These are phyloP conservation scores for Cataglyphis altisquamis DNA, from an alignment of 2,888 invertebrate species.

Conservation along the genomic window DNA sequence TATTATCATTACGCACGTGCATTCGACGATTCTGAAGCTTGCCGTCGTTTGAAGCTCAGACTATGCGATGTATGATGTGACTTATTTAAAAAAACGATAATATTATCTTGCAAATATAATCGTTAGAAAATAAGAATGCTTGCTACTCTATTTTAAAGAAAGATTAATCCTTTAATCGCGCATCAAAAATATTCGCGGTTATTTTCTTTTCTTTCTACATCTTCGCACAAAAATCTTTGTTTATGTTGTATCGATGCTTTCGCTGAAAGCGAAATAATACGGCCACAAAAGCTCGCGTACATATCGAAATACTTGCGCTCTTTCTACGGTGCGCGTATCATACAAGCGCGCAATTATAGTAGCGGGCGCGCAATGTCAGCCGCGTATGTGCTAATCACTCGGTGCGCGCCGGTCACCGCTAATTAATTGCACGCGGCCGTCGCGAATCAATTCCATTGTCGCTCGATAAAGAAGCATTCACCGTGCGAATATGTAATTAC, in stretches of 20 bases:
- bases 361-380: conserved; percentile 49
- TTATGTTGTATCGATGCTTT: background rate
- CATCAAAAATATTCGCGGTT: background rate
- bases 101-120: background rate
- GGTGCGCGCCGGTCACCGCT: conserved; percentile 61
- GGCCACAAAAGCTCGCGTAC: background rate
- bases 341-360: conserved; percentile 52
- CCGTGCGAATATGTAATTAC: conserved; percentile 70
- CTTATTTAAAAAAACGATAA: conserved; percentile 2
- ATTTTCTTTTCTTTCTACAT: too few species aligned
- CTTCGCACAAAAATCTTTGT: background rate
- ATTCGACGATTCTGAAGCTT: conserved; percentile 8
- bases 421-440: conserved; percentile 66
- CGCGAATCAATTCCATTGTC: conserved; percentile 62
- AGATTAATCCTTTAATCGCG: background rate
- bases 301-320: conserved; percentile 42
- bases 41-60: background rate
- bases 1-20: conserved; percentile 41
- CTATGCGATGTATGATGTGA: background rate
- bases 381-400: conserved; percentile 55
- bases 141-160: background rate
- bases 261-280: background rate
- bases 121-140: background rate
- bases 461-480: conserved; percentile 66
- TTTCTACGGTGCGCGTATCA: conserved; percentile 26